A percentile compares a stretch with the other conserved stretches of the same genome.
Evolutionary conservation across 2,797 vertebrate species (phyloP).

Genomic region (Eleutherodactylus coqui): DNA sequence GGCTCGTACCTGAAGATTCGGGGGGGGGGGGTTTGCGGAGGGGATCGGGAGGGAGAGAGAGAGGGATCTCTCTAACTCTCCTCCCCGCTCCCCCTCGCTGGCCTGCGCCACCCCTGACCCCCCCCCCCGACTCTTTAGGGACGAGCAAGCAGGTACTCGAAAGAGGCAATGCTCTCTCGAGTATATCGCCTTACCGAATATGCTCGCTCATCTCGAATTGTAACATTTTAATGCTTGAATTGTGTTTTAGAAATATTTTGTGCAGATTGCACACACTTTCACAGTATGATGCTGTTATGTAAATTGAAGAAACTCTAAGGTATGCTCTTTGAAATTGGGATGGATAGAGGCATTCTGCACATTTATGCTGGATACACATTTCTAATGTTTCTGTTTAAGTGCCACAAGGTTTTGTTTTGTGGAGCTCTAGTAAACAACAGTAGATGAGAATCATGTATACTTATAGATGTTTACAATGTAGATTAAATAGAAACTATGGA

Average conservation of each 20-base stretch:
- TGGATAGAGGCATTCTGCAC: neutral
- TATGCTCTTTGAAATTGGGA: constrained; percentile 1
- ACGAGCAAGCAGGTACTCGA: too few species aligned
- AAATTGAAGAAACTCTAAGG: neutral
- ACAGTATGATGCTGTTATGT: neutral
- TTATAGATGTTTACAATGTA: neutral
- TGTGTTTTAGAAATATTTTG: constrained; percentile 4
- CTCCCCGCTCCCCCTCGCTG: too few species aligned
- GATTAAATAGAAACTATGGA: neutral
- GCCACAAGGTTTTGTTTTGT: neutral
- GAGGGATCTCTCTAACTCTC: too few species aligned
- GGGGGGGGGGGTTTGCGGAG: too few species aligned
- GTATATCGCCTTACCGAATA: too few species aligned
- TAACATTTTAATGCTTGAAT: neutral
- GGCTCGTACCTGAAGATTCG: too few species aligned
- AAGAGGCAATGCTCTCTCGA: too few species aligned
- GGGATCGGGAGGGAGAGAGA: too few species aligned
- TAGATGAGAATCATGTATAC: neutral
- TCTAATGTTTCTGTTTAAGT: neutral
- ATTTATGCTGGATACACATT: constrained; percentile 9
- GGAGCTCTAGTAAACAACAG: neutral
- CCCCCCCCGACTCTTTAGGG: too few species aligned
- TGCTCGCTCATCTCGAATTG: too few species aligned
- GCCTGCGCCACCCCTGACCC: too few species aligned
- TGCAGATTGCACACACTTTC: neutral